phyloP scores from a whole-genome alignment of 2,888 invertebrate species.

The Dryobota labecula region DNA sequence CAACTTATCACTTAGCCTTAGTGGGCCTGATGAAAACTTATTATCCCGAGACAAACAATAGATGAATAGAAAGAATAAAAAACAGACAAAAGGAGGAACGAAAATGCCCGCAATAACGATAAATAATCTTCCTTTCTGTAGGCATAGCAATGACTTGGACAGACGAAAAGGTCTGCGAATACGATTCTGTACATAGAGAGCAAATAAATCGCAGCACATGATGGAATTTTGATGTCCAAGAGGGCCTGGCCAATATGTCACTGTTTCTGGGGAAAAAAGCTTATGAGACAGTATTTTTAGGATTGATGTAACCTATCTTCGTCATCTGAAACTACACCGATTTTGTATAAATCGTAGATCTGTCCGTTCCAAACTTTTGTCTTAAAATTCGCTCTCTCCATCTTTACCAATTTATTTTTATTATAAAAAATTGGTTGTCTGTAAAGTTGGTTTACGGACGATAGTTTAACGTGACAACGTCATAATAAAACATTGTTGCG shows the following conservation, averaged over 20 bases:
- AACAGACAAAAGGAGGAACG: slow-evolving; percentile 49
- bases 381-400: background rate
- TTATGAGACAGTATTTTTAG: slow-evolving; percentile 39
- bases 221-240: slow-evolving; percentile 59
- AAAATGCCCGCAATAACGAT: slow-evolving; percentile 59
- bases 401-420: background rate
- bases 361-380: background rate
- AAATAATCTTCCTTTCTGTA: slow-evolving; percentile 62
- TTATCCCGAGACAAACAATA: slow-evolving; percentile 60
- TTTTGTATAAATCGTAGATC: slow-evolving; percentile 15
- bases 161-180: slow-evolving; percentile 55
- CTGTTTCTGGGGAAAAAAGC: slow-evolving; percentile 43
- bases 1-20: slow-evolving; percentile 65
- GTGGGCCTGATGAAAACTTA: slow-evolving; percentile 63
- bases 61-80: slow-evolving; percentile 58
- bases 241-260: slow-evolving; percentile 46
- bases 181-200: slow-evolving; percentile 38
- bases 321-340: slow-evolving; percentile 33
- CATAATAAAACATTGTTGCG: too few species aligned
- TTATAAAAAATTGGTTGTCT: too few species aligned
- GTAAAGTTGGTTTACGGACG: too few species aligned
- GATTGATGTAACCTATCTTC: slow-evolving; percentile 43
- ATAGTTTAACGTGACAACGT: too few species aligned
- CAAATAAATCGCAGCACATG: slow-evolving; percentile 52
- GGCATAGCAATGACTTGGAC: slow-evolving; percentile 55